Conservation (phyloP, 1,140 invertebrate genomes). For the Atta colombica region DNA sequence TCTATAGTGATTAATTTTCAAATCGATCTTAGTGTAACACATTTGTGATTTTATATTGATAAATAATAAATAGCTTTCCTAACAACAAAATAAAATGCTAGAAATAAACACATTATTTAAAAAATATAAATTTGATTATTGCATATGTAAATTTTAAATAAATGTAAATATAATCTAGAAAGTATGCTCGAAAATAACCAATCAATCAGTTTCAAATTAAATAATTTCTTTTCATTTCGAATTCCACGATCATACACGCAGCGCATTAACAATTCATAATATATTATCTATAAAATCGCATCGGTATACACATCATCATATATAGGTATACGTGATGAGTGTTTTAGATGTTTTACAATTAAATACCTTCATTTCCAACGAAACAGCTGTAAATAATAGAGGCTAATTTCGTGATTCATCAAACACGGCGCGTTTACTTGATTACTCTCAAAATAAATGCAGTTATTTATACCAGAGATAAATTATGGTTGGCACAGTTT, state of each 20-base stretch:
- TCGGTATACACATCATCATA: neutral
- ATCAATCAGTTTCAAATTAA: constrained; percentile 18
- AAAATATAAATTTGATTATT: neutral
- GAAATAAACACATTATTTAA: neutral
- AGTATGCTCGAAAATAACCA: neutral
- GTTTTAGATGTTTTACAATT: constrained; percentile 50
- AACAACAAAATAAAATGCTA: neutral
- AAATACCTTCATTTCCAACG: constrained; percentile 25
- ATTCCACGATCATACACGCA: neutral
- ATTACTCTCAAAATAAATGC: constrained; percentile 59
- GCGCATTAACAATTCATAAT: constrained; percentile 25
- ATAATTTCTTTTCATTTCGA: constrained; percentile 15
- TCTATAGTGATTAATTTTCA: constrained; percentile 43
- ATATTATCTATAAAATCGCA: constrained; percentile 4
- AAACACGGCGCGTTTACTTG: constrained; percentile 30
- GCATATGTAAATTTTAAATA: constrained; percentile 7
- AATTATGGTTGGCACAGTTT: constrained; percentile 48
- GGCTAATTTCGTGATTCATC: constrained; percentile 66
- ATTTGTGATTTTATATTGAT: constrained; percentile 11
- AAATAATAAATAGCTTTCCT: constrained; percentile 1
- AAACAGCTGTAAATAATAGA: constrained; percentile 38
- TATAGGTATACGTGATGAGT: neutral
- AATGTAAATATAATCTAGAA: neutral
- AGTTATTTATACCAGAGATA: constrained; percentile 8
- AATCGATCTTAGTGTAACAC: neutral